Base-by-base conservation (phyloP, 1,140 invertebrate genomes). In the Cyclargus thomasi region DNA sequence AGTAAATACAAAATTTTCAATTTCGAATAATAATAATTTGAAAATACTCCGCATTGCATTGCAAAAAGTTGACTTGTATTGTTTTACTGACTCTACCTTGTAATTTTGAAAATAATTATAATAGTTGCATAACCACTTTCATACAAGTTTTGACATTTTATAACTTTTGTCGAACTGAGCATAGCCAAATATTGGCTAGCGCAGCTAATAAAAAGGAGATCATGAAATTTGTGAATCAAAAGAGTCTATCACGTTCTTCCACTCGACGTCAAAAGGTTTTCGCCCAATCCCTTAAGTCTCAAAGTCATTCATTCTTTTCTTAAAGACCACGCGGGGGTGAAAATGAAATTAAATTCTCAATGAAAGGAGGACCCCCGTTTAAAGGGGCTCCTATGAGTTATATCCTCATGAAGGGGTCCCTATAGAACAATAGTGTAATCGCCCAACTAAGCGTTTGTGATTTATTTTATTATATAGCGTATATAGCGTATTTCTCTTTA, bases 321-420 rank as follows among this genome's bases (percentile, higher is more conserved):
- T 85, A 86, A 87, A 85, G 77, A 80, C 78, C 72, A 68, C 39
- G 64, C 80, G 81, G 79, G 86, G 87, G 87, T 86, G 85, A 83
- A 84, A 83, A 88, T 85, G 82, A 90, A 88, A 90, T 90, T 90
- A 90, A 90, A 90, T 88, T 88, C 83, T 82, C 75, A 84, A 84
- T 86, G 82, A 88, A 90, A 83, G 82, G 81, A 81, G 74, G 74
- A 81, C 81, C 79, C 79, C 75, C 69, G 68, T 79, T 83, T 84
- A 80, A 85, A 83, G 81, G 81, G 82, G 80, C 81, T 81, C 74
- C 81, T 87, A 87, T 90, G 85, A 89, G 85, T 88, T 81, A 88
- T 88, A 75, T 76, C 73, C 78, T 74, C 76, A 79, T 80, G 75
- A 70, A 79, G 80, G 55, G 81, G 84, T 76, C 72, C 67, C 67